Percentiles rank a stretch among this genome's conserved stretches.
These are phyloP conservation scores for Corvus moneduloides DNA, from an alignment of 2,113 vertebrate species.

Conservation along the genomic window DNA sequence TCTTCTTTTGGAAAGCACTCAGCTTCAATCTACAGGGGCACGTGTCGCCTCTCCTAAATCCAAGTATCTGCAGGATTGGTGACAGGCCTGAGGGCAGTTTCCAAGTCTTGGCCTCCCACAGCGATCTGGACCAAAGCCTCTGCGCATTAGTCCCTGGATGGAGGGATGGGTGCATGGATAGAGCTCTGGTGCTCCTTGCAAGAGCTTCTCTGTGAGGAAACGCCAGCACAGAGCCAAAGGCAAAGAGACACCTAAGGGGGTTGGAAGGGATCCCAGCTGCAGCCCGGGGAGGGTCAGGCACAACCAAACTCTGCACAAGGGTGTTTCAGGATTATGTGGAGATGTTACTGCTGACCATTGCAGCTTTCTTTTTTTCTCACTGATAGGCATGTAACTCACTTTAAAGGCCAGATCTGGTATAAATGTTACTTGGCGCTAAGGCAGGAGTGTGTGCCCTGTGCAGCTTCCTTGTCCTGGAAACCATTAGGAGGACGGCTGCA, in stretches of 20 bases:
- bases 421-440: neutral
- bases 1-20: neutral
- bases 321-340: neutral
- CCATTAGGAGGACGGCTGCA: neutral
- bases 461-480: neutral
- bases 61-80: accelerated
- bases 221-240: accelerated
- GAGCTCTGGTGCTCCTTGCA: neutral
- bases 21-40: neutral
- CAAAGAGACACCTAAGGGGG: accelerated
- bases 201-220: neutral
- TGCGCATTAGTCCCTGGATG: accelerated
- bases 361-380: neutral
- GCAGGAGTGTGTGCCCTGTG: neutral
- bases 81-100: neutral
- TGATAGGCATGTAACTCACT: accelerated
- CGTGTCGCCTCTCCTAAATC: accelerated
- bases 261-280: neutral
- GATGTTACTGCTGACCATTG: neutral
- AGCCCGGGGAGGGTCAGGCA: accelerated
- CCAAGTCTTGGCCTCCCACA: accelerated
- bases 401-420: neutral
- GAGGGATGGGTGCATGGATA: neutral
- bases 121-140: accelerated
- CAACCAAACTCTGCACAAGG: accelerated